Percentiles rank a stretch among this genome's conserved stretches.
Evolutionary conservation across 23 tunicate genomes (phyloP).

Genomic region (Phallusia fumigata): DNA sequence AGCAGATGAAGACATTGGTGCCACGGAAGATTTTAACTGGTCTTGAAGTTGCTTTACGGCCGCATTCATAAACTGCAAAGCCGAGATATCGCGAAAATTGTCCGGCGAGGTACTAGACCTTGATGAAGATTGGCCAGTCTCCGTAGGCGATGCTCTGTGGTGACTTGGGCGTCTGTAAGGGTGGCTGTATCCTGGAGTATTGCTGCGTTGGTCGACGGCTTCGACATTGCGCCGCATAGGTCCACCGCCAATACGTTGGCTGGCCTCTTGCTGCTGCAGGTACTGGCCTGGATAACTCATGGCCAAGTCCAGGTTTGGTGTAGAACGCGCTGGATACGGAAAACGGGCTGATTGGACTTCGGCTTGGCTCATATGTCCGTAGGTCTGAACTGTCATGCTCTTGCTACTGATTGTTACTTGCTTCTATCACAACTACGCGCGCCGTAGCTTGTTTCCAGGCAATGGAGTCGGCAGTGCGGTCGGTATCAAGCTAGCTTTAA

Average conservation of each 20-base stretch:
- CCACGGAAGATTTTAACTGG: not conserved
- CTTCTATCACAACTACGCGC: slow-evolving; percentile 1
- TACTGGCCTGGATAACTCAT: slow-evolving; percentile 1
- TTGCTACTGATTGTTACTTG: no score
- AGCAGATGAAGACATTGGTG: not conserved
- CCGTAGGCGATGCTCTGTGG: not conserved
- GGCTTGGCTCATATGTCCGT: not conserved
- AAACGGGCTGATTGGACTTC: slow-evolving; percentile 7
- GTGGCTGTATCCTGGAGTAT: not conserved
- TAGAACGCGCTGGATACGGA: not conserved
- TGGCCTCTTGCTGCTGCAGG: not conserved
- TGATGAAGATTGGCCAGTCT: not conserved
- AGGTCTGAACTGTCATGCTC: slow-evolving; percentile 7
- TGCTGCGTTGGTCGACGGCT: not conserved
- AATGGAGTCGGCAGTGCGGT: not conserved
- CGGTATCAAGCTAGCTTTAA: not conserved
- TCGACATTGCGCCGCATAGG: not conserved
- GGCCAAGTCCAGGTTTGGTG: not conserved
- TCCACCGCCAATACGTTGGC: not conserved
- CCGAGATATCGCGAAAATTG: not conserved
- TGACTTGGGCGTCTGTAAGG: not conserved
- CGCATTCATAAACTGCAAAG: slow-evolving; percentile 2
- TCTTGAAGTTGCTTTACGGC: not conserved
- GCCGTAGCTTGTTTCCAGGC: slow-evolving; percentile 4
- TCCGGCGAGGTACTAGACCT: slow-evolving; percentile 1